These are phyloP conservation scores for Bubo scandiacus DNA, from an alignment of 2,113 vertebrate species.

Conservation along the genomic window DNA sequence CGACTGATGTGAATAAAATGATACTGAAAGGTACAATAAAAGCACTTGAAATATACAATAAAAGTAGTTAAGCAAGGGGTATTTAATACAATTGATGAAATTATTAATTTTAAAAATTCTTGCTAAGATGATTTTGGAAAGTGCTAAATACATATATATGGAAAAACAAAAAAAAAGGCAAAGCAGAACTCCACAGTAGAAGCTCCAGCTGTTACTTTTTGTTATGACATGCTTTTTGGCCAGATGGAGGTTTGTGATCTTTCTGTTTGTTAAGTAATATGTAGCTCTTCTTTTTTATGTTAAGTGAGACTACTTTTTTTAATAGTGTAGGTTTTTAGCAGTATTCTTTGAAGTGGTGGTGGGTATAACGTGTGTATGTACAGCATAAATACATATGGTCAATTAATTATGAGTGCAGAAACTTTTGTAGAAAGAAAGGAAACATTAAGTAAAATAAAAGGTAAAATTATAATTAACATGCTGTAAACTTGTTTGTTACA, in stretches of 20 bases:
- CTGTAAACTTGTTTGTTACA: background rate
- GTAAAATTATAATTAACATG: background rate
- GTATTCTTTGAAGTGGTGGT: background rate
- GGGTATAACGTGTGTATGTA: background rate
- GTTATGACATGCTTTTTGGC: background rate
- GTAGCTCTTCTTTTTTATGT: background rate
- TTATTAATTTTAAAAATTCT: background rate
- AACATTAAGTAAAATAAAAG: background rate
- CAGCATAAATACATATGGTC: background rate
- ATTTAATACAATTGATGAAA: background rate
- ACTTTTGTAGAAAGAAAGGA: background rate
- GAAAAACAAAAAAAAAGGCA: background rate
- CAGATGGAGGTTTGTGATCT: conserved; percentile 13
- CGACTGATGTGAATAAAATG: background rate
- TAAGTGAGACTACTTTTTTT: background rate
- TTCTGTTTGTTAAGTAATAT: background rate
- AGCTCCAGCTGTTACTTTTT: conserved; percentile 12
- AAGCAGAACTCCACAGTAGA: background rate
- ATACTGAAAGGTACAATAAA: background rate
- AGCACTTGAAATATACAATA: background rate
- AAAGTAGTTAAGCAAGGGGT: background rate
- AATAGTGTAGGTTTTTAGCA: background rate
- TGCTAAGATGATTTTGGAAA: background rate
- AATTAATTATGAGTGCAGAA: background rate
- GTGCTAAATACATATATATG: background rate